Conservation (phyloP, 2,797 vertebrate genomes). For the Chrysocyon brachyurus region DNA sequence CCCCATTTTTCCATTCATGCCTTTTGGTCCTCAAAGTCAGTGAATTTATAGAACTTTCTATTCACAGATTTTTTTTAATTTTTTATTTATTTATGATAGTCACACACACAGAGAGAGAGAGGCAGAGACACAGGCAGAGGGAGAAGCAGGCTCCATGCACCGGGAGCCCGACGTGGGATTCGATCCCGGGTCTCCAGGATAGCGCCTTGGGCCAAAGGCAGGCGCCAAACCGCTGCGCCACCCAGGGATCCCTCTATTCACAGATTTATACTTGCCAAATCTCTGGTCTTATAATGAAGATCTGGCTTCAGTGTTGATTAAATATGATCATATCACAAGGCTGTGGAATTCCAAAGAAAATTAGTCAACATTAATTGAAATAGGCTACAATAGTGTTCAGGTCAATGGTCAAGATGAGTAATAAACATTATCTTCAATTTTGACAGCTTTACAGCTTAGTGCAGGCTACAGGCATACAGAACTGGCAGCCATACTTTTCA, state of each 20-base stretch:
- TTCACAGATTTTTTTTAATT: background rate
- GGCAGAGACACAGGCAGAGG: no score
- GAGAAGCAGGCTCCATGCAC: no score
- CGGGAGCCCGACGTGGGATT: no score
- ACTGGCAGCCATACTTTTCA: fast-evolving
- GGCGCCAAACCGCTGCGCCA: no score
- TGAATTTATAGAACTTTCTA: background rate
- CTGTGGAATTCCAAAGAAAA: background rate
- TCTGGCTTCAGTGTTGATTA: background rate
- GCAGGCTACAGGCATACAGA: background rate
- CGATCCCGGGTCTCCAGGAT: no score
- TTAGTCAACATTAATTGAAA: background rate
- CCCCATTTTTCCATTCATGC: background rate
- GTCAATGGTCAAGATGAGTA: background rate
- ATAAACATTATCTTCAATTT: background rate
- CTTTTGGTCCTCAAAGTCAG: background rate
- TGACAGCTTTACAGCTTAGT: background rate
- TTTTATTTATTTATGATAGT: no score
- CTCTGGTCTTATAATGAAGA: background rate
- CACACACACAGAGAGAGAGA: no score
- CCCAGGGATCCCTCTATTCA: background rate
- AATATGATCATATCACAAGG: background rate
- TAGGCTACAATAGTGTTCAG: background rate
- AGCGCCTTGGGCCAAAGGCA: no score
- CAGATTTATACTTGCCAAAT: background rate